Percentiles rank a stretch among this genome's conserved stretches.
Evolutionary conservation across 1,140 invertebrate genomes (phyloP).

Genomic region (Semibalanus balanoides): DNA sequence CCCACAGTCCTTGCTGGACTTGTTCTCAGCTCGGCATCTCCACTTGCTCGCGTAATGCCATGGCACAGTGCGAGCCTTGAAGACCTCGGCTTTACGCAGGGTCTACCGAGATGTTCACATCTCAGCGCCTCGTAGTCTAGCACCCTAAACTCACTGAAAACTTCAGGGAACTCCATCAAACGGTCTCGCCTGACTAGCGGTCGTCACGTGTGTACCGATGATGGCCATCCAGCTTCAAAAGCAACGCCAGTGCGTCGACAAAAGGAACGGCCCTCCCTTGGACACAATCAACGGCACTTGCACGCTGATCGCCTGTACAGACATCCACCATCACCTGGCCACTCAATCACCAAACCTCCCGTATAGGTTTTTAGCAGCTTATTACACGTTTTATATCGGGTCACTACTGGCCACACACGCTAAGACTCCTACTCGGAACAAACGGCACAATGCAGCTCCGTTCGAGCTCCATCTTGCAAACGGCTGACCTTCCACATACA

Average conservation of each 20-base stretch:
- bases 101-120: not conserved
- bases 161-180: not conserved
- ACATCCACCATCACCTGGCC: not conserved
- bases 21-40: not conserved
- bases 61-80: not conserved
- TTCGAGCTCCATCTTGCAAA: not conserved
- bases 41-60: not conserved
- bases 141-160: not conserved
- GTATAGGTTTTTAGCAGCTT: not conserved
- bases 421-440: not conserved
- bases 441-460: not conserved
- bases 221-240: not conserved
- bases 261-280: not conserved
- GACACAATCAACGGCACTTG: not conserved
- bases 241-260: not conserved
- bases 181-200: not conserved
- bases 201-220: not conserved
- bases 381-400: not conserved
- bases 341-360: not conserved
- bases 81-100: not conserved
- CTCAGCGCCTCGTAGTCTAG: not conserved
- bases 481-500: not conserved
- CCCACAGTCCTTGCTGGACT: not conserved
- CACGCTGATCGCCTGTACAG: not conserved
- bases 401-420: not conserved